Percentiles rank a stretch among this genome's conserved stretches.
phyloP scores from a whole-genome alignment of 1,140 invertebrate species.

The Zaprionus vittiger region DNA sequence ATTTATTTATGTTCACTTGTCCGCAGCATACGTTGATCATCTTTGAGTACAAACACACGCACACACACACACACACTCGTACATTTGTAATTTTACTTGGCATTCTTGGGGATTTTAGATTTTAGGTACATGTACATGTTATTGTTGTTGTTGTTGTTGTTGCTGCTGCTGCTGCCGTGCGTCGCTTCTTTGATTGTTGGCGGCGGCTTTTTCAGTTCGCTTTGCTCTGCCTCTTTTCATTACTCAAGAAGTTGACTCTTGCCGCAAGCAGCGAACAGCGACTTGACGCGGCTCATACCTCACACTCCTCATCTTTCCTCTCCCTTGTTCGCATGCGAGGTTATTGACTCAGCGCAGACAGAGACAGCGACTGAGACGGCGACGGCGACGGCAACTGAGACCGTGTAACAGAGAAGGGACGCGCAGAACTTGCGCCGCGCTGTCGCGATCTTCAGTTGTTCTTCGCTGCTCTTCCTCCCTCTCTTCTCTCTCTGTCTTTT shows the following conservation, averaged over 20 bases:
- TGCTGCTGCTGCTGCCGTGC: conserved; percentile 28
- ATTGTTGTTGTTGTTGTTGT: conserved; percentile 14
- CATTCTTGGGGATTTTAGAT: conserved; percentile 59
- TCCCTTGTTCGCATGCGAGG: conserved; percentile 40
- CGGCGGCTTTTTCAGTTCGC: conserved; percentile 57
- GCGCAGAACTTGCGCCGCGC: conserved; percentile 35
- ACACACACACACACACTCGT: conserved; percentile 11
- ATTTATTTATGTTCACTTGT: conserved; percentile 44
- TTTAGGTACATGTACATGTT: conserved; percentile 40
- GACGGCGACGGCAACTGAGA: conserved; percentile 18
- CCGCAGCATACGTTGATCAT: conserved; percentile 47
- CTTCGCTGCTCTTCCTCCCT: conserved; percentile 13
- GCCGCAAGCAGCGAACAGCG: conserved; percentile 21
- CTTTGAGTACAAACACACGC: conserved; percentile 33
- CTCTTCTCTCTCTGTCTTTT: conserved; percentile 15
- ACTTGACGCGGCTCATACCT: conserved; percentile 11
- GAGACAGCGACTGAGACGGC: conserved; percentile 30
- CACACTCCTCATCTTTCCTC: background rate
- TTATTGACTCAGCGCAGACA: conserved; percentile 56
- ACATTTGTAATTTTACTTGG: conserved; percentile 48
- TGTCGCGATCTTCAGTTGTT: conserved; percentile 47
- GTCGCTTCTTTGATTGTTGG: conserved; percentile 55
- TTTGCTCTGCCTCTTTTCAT: conserved; percentile 50
- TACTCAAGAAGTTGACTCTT: conserved; percentile 58
- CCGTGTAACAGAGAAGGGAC: conserved; percentile 15